Base-by-base conservation (phyloP, 2,113 vertebrate genomes). In the Ceyx margarethae region DNA sequence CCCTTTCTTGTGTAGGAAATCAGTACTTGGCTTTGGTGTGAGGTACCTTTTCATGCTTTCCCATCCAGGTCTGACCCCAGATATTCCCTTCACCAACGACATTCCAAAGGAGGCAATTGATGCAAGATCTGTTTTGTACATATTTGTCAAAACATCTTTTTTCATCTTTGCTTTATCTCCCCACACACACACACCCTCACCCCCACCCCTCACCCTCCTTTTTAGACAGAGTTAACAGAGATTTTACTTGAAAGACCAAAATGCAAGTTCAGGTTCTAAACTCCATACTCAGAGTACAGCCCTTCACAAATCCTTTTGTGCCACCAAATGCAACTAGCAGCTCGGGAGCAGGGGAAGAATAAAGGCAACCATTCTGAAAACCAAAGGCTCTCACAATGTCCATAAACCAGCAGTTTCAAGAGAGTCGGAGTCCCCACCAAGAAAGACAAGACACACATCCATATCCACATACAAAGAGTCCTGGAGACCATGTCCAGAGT, bases 271-370 rank as follows among this genome's bases (percentile, higher is more conserved):
- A 35, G 35, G 75, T 80, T 89, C 87, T 71, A 67, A 92, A 85
- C 48, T 66, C 11, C 0, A 29, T 46, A 33, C 31, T 58, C 67
- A 74, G 64, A 87, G 33, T 13, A 28, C 31, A 82, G 16, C 51
- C 51, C 43, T 93, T 85, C 67, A 93, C 67, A 92, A 95, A 94
- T 69, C 11, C 84, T 76, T 92, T 94, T 90, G 84, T 95, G 60
- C 46, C 67, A 73, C 46, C 91, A 94, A 94, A 87, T 9, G 2
- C 71, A 87, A 82, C n/a, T 3, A 4, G 28, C 1, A 1, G 37
- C 46, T 73, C 42, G 62, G 35, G 42, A 68, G 35, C 8, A 9
- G 21, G 18, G 22, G 10, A 76, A 80, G 74, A 91, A 91, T 74
- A 87, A 94, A 96, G 85, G 91, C 78, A 79, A 85, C 79, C 57